Evolutionary conservation across 1,140 invertebrate genomes (phyloP).

Genomic region (Lordiphosa collinella): DNA sequence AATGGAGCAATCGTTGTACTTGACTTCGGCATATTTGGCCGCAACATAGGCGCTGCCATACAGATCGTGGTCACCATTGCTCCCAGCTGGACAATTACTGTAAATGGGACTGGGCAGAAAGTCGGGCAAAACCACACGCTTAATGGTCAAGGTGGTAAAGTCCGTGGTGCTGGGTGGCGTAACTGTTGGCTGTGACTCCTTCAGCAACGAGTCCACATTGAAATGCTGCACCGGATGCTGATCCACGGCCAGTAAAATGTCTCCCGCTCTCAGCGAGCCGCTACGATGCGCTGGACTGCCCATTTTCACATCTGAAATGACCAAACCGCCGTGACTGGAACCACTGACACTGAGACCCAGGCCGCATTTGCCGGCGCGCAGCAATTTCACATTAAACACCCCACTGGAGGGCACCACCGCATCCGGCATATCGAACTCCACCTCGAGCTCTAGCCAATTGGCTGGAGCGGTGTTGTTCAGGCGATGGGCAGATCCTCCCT

Average conservation of each 20-base stretch:
- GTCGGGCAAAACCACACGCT: slow-evolving; percentile 71
- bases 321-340: slow-evolving; percentile 81
- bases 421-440: slow-evolving; percentile 96
- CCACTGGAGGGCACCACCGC: slow-evolving; percentile 94
- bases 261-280: slow-evolving; percentile 91
- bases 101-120: slow-evolving; percentile 76
- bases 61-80: slow-evolving; percentile 47
- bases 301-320: slow-evolving; percentile 91
- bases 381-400: slow-evolving; percentile 93
- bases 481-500: slow-evolving; percentile 13
- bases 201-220: slow-evolving; percentile 75
- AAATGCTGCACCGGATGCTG: slow-evolving; percentile 88
- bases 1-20: slow-evolving; percentile 60
- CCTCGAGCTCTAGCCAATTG: slow-evolving; percentile 83
- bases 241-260: slow-evolving; percentile 93
- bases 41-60: slow-evolving; percentile 70
- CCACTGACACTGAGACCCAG: slow-evolving; percentile 93
- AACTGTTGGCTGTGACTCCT: slow-evolving; percentile 38
- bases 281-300: slow-evolving; percentile 95
- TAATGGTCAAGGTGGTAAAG: slow-evolving; percentile 76
- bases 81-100: slow-evolving; percentile 55
- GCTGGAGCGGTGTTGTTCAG: slow-evolving; percentile 21
- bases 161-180: slow-evolving; percentile 29
- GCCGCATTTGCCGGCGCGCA: slow-evolving; percentile 86
- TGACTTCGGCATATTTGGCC: slow-evolving; percentile 55